Base-by-base conservation (phyloP, 2,113 vertebrate species). In the Platycercus adscitus region DNA sequence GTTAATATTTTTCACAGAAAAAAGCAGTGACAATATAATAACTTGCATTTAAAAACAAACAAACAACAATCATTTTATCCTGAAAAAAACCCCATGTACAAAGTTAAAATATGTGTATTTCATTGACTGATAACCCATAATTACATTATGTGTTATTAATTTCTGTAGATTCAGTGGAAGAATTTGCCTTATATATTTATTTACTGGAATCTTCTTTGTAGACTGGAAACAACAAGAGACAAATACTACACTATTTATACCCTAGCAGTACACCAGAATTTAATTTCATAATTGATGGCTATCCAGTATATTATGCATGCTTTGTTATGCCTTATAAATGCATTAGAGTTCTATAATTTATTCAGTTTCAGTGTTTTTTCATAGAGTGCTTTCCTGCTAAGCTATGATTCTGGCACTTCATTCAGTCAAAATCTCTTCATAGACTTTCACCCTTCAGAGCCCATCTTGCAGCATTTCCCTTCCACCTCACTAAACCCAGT, bases 261-360 rank as follows among this genome's bases (percentile, higher is more conserved):
- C 33, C 43, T 83, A 81, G 85, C 33, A 28, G 53, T 35, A 31
- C 33, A 84, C 46, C 35, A 89, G 86, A 61, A 81, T 75, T 91
- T 86, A 77, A 93, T 83, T 96, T 91, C 60, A 28, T 70, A 95
- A 89, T 68, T 88, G 89, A 96, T 91, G 94, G 78, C 79, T 65
- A 49, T 39, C 60, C 81, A 43, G 60, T 93, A 85, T 65, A 83
- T 93, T 96, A 96, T 93, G 88, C 87, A 94, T 94, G 89, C 88
- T 95, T 94, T 96, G 81, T 95, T 94, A 81, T 88, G 89, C 55
- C 85, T 94, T 88, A 86, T 94, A 88, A 96, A 93, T 73, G 43
- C 68, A 83, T 82, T 80, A 24, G 65, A 46, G 68, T 82, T 82
- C 17, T 24, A 78, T 94, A 95, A 96, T 97, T 78, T 94, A 92